Evolutionary conservation across 2,888 invertebrate species (phyloP).

Genomic region (Pomacea canaliculata): DNA sequence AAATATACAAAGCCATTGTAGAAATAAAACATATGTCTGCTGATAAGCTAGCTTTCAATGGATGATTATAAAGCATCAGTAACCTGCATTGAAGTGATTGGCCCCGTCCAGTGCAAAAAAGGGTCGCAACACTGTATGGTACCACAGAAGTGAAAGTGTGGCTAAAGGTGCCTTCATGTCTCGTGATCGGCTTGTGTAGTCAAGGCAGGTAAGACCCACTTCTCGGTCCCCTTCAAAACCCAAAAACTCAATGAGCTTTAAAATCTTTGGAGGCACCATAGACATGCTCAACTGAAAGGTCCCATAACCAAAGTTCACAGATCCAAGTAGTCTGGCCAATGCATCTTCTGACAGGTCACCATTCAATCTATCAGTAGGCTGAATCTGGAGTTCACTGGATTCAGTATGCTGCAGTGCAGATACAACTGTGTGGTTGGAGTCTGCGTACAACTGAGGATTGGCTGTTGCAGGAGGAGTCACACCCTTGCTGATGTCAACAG

Average conservation of each 20-base stretch:
- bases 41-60: neutral
- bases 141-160: constrained; percentile 78
- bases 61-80: neutral
- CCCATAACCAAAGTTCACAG: constrained; percentile 80
- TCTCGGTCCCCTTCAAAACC: constrained; percentile 78
- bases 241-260: constrained; percentile 76
- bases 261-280: constrained; percentile 75
- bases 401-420: neutral
- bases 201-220: constrained; percentile 74
- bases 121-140: constrained; percentile 79
- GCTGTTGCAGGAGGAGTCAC: too few species aligned
- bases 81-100: constrained; percentile 73
- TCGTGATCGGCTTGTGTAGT: constrained; percentile 75
- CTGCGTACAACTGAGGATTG: too few species aligned
- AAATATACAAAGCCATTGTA: neutral
- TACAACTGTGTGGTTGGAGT: neutral
- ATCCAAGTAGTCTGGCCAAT: constrained; percentile 75
- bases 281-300: constrained; percentile 77
- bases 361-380: neutral
- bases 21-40: neutral
- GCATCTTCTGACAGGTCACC: constrained; percentile 19
- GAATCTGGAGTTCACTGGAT: neutral
- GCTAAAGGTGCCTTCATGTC: constrained; percentile 80
- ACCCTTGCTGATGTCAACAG: too few species aligned
- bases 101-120: constrained; percentile 78